These are phyloP conservation scores for Brachionus rubens DNA, from an alignment of 1,140 invertebrate genomes.

Conservation along the genomic window DNA sequence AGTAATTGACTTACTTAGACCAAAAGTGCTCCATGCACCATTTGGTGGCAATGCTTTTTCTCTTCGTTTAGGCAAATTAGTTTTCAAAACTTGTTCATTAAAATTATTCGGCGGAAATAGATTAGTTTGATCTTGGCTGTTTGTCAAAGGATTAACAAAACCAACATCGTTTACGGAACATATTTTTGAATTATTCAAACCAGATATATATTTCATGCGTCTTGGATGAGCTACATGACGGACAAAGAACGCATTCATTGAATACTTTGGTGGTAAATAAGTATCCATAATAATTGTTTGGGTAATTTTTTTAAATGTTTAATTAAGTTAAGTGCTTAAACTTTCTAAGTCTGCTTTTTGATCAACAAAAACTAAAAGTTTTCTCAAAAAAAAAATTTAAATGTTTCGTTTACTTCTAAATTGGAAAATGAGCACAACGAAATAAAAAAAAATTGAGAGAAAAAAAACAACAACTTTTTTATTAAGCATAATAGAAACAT, in stretches of 20 bases:
- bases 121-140: constrained; percentile 49
- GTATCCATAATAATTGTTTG: constrained; percentile 40
- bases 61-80: constrained; percentile 49
- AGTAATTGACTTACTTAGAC: constrained; percentile 51
- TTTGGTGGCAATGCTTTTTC: constrained; percentile 53
- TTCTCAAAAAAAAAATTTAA: constrained; percentile 9
- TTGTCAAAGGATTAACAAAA: constrained; percentile 53
- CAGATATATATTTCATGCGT: constrained; percentile 58
- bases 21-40: constrained; percentile 49
- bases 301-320: too few relatives aligned
- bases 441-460: background rate
- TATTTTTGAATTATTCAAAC: constrained; percentile 58
- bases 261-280: constrained; percentile 50
- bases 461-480: background rate
- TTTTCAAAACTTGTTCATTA: constrained; percentile 52
- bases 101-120: constrained; percentile 58
- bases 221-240: constrained; percentile 58
- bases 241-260: constrained; percentile 58
- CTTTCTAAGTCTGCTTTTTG: too few relatives aligned
- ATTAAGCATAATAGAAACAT: constrained; percentile 25
- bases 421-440: background rate
- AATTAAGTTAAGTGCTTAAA: too few relatives aligned
- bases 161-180: constrained; percentile 59
- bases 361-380: too few relatives aligned
- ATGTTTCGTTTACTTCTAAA: background rate